Evolutionary conservation across 2,113 vertebrate genomes (phyloP).

Genomic region (Gadus chalcogrammus): DNA sequence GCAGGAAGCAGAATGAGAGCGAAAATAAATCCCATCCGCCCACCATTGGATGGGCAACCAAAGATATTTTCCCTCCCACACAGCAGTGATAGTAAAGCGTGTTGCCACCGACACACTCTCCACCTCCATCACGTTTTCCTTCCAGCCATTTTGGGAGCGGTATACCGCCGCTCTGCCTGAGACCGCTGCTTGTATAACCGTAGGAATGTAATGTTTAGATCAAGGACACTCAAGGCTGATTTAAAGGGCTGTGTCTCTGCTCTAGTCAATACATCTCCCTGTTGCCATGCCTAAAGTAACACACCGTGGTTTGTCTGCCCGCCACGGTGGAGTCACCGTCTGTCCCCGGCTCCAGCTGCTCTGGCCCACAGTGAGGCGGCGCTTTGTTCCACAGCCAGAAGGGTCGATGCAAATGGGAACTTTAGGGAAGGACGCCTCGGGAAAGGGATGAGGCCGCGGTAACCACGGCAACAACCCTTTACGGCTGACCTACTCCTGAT

Average conservation of each 20-base stretch:
- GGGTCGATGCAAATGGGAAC: conserved; percentile 46
- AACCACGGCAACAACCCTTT: conserved; percentile 37
- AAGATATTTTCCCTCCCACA: conserved; percentile 28
- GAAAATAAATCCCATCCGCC: not conserved
- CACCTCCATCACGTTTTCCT: not conserved
- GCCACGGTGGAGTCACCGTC: too few species aligned
- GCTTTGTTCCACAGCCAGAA: conserved; percentile 50
- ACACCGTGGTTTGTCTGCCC: too few species aligned
- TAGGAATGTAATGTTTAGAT: too few species aligned
- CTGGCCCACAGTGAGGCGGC: conserved; percentile 42
- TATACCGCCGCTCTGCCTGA: too few species aligned
- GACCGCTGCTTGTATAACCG: too few species aligned
- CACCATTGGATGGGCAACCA: conserved; percentile 15
- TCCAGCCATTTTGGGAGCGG: not conserved
- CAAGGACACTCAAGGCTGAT: too few species aligned
- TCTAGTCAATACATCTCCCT: too few species aligned
- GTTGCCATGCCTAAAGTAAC: too few species aligned
- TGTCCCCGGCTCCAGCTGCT: conserved; percentile 50
- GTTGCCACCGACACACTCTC: conserved; percentile 28
- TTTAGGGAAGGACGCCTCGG: conserved; percentile 19
- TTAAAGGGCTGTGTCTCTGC: too few species aligned
- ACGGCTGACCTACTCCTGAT: conserved; percentile 53
- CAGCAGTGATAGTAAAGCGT: conserved; percentile 6
- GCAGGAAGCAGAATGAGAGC: not conserved
- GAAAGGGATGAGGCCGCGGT: conserved; percentile 27